phyloP scores from a whole-genome alignment of 2,888 invertebrate species.

The Patella pellucida region DNA sequence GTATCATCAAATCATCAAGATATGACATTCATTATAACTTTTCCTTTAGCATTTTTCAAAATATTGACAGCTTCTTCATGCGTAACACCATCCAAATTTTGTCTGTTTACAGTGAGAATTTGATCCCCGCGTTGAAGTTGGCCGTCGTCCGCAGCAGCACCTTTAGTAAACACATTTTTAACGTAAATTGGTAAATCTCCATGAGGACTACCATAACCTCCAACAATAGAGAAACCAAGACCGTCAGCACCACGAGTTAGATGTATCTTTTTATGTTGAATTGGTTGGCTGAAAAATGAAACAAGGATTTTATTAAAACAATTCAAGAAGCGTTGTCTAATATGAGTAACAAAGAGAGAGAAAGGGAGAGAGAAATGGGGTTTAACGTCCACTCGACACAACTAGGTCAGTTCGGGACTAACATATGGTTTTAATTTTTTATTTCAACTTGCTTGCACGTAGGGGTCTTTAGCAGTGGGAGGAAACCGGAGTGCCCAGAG shows the following conservation, averaged over 20 bases:
- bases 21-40: conserved; percentile 73
- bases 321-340: too few species aligned
- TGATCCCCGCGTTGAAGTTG: conserved; percentile 92
- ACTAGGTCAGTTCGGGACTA: too few species aligned
- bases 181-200: conserved; percentile 75
- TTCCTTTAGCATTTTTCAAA: conserved; percentile 78
- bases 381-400: too few species aligned
- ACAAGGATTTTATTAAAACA: not conserved
- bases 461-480: too few species aligned
- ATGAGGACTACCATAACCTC: conserved; percentile 73
- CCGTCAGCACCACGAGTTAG: conserved; percentile 74
- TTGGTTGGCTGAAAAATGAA: conserved; percentile 46
- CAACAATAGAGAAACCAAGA: conserved; percentile 76
- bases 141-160: conserved; percentile 86
- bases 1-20: conserved; percentile 43
- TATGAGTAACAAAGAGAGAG: too few species aligned
- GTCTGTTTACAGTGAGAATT: conserved; percentile 90
- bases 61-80: conserved; percentile 90
- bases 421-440: too few species aligned
- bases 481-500: too few species aligned
- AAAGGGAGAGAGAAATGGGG: too few species aligned
- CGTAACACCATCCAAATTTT: conserved; percentile 75
- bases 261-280: conserved; percentile 67
- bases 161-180: conserved; percentile 77
- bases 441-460: too few species aligned